Percentiles rank a stretch among this genome's conserved stretches.
Conservation (phyloP, 2,113 vertebrate genomes). For the Dipodomys ordii region DNA sequence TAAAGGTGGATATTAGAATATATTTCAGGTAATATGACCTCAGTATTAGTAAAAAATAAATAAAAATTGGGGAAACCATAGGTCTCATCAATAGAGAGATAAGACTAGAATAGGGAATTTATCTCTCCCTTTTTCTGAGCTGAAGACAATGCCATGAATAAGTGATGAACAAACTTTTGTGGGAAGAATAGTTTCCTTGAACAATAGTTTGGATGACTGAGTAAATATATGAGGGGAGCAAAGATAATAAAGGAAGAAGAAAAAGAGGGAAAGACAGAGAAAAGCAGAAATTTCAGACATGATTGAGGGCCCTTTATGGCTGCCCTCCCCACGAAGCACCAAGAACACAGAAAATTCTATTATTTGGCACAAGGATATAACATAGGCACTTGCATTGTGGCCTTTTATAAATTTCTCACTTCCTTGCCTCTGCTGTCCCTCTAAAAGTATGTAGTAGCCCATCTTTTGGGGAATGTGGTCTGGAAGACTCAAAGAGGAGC, state of each 20-base stretch:
- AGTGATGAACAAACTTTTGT: not conserved
- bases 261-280: not conserved
- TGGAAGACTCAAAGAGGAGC: not conserved
- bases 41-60: not conserved
- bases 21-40: not conserved
- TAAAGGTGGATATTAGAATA: not conserved
- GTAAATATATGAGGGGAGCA: not conserved
- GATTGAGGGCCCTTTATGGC: not conserved
- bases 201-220: not conserved
- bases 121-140: not conserved
- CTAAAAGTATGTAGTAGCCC: not conserved
- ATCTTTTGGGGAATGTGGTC: not conserved
- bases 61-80: not conserved
- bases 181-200: slow-evolving; percentile 4
- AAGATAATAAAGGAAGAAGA: not conserved
- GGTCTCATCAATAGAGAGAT: not conserved
- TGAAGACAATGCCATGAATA: not conserved
- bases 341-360: not conserved
- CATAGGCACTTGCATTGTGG: not conserved
- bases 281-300: not conserved
- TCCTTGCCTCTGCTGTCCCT: not conserved
- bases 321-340: not conserved
- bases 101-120: not conserved
- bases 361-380: not conserved
- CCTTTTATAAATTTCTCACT: not conserved